Conservation (phyloP, 2,888 invertebrate species). For the Hydropsyche betteni region DNA sequence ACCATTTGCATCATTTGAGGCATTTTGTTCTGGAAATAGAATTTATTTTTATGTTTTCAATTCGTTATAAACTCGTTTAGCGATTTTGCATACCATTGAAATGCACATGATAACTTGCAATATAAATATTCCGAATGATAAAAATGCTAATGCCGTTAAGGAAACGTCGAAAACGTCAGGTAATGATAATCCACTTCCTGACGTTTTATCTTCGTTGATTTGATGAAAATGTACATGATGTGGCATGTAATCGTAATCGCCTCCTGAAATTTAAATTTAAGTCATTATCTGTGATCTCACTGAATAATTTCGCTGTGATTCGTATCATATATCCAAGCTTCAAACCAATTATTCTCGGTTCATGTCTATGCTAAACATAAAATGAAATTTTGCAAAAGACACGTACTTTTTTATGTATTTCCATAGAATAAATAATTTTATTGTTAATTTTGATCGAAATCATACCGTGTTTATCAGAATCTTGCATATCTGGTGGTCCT, state of each 20-base stretch:
- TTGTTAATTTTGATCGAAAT: too few relatives aligned
- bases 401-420: too few relatives aligned
- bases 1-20: slow-evolving; percentile 62
- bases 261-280: slow-evolving; percentile 56
- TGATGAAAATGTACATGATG: slow-evolving; percentile 57
- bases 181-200: slow-evolving; percentile 69
- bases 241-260: slow-evolving; percentile 63
- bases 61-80: neutral
- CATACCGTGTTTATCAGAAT: slow-evolving; percentile 13
- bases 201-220: slow-evolving; percentile 54
- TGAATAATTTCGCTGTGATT: too few relatives aligned
- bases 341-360: too few relatives aligned
- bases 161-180: slow-evolving; percentile 82
- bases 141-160: slow-evolving; percentile 80
- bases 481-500: neutral
- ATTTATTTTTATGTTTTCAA: neutral
- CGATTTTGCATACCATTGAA: slow-evolving; percentile 63
- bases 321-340: too few relatives aligned
- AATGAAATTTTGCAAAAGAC: too few relatives aligned
- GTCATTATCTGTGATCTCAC: neutral
- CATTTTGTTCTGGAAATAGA: slow-evolving; percentile 57
- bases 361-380: too few relatives aligned
- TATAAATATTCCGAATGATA: slow-evolving; percentile 83
- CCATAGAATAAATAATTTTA: too few relatives aligned
- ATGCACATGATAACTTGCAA: slow-evolving; percentile 83